A percentile compares a stretch with the other conserved stretches of the same genome.
These are phyloP conservation scores for Xiphorhynchus elegans DNA, from an alignment of 2,113 vertebrate species.

Conservation along the genomic window DNA sequence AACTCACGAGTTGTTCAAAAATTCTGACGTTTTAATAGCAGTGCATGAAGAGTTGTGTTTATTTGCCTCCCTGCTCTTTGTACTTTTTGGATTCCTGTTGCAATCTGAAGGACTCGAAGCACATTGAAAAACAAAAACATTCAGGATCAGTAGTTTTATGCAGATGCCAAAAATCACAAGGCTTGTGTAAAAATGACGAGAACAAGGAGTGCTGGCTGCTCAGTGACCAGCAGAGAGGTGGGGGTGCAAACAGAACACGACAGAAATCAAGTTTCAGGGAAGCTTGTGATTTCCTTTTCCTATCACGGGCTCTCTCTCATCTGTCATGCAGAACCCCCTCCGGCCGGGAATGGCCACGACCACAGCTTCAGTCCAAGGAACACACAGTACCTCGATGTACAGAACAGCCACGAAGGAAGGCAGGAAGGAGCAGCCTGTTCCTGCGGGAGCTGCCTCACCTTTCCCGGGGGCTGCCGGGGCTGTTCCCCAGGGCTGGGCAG, in stretches of 20 bases:
- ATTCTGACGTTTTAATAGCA: not conserved
- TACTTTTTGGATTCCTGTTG: not conserved
- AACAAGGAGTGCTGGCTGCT: not conserved
- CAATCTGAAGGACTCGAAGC: not conserved
- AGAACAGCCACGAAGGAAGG: fast-evolving
- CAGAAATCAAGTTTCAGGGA: not conserved
- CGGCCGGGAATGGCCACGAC: not conserved
- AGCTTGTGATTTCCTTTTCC: not conserved
- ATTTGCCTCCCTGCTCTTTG: not conserved
- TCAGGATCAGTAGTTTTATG: not conserved
- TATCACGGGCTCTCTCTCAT: not conserved
- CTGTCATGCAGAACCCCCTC: not conserved
- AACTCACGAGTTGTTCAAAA: not conserved
- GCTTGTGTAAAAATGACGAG: not conserved
- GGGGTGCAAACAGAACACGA: not conserved
- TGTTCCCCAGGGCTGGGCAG: not conserved
- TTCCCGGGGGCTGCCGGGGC: not conserved
- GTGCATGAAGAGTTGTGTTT: not conserved
- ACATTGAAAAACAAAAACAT: not conserved
- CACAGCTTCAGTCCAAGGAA: not conserved
- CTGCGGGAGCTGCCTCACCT: not conserved
- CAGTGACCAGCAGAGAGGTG: not conserved
- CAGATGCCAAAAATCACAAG: not conserved
- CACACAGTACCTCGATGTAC: fast-evolving
- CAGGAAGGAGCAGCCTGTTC: not conserved